phyloP scores from a whole-genome alignment of 2,888 invertebrate species.

The Pollenia angustigena region DNA sequence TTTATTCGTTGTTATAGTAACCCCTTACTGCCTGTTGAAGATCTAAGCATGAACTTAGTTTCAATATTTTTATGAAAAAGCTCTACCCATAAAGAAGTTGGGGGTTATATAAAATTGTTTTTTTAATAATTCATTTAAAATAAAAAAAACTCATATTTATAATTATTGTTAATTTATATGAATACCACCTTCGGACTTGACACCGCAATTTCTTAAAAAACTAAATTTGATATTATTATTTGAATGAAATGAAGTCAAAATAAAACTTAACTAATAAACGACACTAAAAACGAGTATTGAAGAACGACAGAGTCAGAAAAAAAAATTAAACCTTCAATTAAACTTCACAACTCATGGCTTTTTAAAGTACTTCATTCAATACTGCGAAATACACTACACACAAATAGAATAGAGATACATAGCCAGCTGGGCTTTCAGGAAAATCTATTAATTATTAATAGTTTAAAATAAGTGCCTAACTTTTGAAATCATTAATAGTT shows the following conservation, averaged over 20 bases:
- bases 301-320: conserved; percentile 34
- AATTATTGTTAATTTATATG: neutral
- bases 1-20: too few relatives aligned
- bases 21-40: too few relatives aligned
- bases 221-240: conserved; percentile 21
- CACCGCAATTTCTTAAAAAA: neutral
- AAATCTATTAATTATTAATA: too few relatives aligned
- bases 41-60: too few relatives aligned
- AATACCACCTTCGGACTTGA: conserved; percentile 32
- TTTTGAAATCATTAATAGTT: too few relatives aligned
- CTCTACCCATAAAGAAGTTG: too few relatives aligned
- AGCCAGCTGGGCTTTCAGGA: too few relatives aligned
- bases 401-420: conserved; percentile 2
- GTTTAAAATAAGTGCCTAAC: too few relatives aligned
- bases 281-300: conserved; percentile 29
- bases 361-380: conserved; percentile 33
- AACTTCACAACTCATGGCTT: conserved; percentile 65
- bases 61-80: too few relatives aligned
- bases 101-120: too few relatives aligned
- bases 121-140: neutral
- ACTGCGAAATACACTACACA: conserved; percentile 32
- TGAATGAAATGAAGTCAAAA: conserved; percentile 18
- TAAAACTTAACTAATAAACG: conserved; percentile 36
- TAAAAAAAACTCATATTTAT: neutral
- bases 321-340: conserved; percentile 62